phyloP scores from a whole-genome alignment of 2,113 vertebrate species.

The Agapornis roseicollis region DNA sequence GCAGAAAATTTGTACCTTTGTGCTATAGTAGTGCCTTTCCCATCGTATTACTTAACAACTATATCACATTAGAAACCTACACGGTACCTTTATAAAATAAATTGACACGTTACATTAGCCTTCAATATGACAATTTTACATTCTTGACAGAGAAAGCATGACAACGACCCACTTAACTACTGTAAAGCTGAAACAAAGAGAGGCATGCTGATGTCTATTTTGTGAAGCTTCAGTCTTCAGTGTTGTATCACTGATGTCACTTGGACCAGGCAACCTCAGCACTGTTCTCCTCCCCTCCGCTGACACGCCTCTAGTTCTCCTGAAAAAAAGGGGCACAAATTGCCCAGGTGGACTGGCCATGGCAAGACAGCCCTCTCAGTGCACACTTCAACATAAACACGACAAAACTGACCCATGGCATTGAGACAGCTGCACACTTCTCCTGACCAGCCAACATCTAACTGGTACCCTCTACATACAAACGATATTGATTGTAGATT shows the following conservation, averaged over 20 bases:
- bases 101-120: background rate
- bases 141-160: slow-evolving; percentile 12
- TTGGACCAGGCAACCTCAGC: background rate
- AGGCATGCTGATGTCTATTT: background rate
- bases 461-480: background rate
- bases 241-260: background rate
- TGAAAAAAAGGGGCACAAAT: background rate
- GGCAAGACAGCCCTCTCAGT: background rate
- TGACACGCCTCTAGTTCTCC: background rate
- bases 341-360: background rate
- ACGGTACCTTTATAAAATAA: slow-evolving; percentile 24
- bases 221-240: background rate
- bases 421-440: background rate
- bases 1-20: slow-evolving; percentile 16
- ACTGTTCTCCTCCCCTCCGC: background rate
- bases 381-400: background rate
- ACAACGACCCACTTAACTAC: background rate
- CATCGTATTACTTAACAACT: background rate
- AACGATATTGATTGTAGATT: background rate
- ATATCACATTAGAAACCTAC: background rate
- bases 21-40: slow-evolving; percentile 25
- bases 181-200: background rate
- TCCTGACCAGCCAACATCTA: background rate
- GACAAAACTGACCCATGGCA: background rate
- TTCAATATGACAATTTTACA: background rate